Percentiles rank a stretch among this genome's conserved stretches.
These are phyloP conservation scores for Montipora sp. DNA, from an alignment of 64 coral and sea anemone species.

Conservation along the genomic window DNA sequence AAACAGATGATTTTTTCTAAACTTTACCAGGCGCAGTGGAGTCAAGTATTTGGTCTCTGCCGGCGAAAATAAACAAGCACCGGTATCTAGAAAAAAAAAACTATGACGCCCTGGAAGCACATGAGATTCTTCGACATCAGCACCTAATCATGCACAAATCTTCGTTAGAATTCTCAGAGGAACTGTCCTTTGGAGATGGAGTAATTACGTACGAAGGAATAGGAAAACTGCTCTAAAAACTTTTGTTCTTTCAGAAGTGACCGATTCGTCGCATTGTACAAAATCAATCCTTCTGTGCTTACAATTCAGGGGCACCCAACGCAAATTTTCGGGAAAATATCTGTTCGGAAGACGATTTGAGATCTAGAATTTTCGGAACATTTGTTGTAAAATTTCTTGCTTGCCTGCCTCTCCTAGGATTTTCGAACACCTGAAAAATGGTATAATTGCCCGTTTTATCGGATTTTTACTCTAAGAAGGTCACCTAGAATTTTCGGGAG, in stretches of 20 bases:
- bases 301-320: not conserved
- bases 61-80: not conserved
- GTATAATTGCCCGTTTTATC: too few relatives aligned
- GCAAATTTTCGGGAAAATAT: too few relatives aligned
- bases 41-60: not conserved
- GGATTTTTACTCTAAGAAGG: too few relatives aligned
- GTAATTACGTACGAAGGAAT: conserved; percentile 53
- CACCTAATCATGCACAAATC: not conserved
- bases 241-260: conserved; percentile 18
- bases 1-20: not conserved
- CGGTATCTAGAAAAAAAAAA: not conserved
- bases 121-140: not conserved
- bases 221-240: conserved; percentile 37
- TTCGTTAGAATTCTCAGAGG: conserved; percentile 22
- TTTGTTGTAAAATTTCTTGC: too few relatives aligned
- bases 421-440: too few relatives aligned
- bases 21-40: not conserved
- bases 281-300: conserved; percentile 27
- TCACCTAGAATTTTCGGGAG: too few relatives aligned
- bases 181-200: conserved; percentile 53
- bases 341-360: too few relatives aligned
- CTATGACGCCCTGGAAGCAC: conserved; percentile 17
- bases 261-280: conserved; percentile 28
- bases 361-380: too few relatives aligned
- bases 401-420: too few relatives aligned